Evolutionary conservation across 2,113 vertebrate species (phyloP).

Genomic region (Ameiurus melas): DNA sequence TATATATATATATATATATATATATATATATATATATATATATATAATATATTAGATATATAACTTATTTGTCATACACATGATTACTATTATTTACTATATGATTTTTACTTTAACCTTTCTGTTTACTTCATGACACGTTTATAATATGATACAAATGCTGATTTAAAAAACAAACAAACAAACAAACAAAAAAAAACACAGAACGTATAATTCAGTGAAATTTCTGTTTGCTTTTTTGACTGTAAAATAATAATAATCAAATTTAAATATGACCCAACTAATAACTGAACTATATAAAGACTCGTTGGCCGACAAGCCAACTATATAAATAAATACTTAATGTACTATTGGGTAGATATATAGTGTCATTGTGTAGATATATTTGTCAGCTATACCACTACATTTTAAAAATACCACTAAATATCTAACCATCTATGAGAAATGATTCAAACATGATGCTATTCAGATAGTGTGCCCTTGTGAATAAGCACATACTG

Average conservation of each 20-base stretch:
- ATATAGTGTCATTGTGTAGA: not conserved
- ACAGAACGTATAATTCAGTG: not conserved
- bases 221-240: not conserved
- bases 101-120: not conserved
- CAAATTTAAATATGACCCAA: not conserved
- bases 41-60: not conserved
- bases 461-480: not conserved
- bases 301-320: not conserved
- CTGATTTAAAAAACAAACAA: too few relatives aligned
- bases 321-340: not conserved
- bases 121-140: not conserved
- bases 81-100: not conserved
- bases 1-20: too few relatives aligned
- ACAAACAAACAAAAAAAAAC: not conserved
- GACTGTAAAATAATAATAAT: not conserved
- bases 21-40: too few relatives aligned
- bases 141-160: not conserved
- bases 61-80: not conserved
- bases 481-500: not conserved
- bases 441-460: not conserved
- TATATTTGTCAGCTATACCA: not conserved
- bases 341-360: not conserved
- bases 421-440: not conserved
- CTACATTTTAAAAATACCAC: not conserved
- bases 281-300: not conserved